phyloP scores from a whole-genome alignment of 2,797 vertebrate genomes.

The Sardinella longiceps region DNA sequence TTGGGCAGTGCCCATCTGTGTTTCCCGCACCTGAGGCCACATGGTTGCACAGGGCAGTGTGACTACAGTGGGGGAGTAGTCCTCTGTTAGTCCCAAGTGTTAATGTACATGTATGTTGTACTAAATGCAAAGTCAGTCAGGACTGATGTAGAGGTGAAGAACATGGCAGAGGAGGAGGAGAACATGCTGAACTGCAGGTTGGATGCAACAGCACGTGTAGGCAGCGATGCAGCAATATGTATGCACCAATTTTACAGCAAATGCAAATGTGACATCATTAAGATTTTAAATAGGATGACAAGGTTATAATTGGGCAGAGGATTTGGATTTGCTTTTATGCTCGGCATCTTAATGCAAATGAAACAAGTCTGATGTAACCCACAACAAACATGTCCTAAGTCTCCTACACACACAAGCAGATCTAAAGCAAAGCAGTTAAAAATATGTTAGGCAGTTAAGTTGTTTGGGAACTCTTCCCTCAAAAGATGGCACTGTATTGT shows the following conservation, averaged over 20 bases:
- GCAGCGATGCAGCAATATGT: background rate
- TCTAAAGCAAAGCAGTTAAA: background rate
- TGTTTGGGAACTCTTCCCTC: background rate
- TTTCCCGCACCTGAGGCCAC: too few species aligned
- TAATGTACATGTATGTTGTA: background rate
- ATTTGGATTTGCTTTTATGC: background rate
- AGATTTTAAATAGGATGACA: constrained; percentile 13
- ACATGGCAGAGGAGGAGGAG: too few species aligned
- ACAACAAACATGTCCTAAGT: background rate
- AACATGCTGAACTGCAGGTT: background rate
- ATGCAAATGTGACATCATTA: background rate
- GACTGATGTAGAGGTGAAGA: background rate
- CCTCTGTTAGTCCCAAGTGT: too few species aligned
- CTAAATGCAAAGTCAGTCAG: background rate
- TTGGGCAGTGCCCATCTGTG: too few species aligned
- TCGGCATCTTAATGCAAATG: background rate
- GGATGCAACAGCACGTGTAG: background rate
- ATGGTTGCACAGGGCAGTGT: too few species aligned
- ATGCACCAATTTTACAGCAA: background rate
- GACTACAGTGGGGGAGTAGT: too few species aligned
- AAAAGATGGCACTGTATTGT: background rate
- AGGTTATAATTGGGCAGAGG: constrained; percentile 5
- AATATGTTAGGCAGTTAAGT: background rate
- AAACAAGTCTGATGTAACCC: background rate
- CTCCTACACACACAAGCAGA: background rate